Conservation (phyloP, 2,797 vertebrate genomes). For the Crenuchus spilurus region DNA sequence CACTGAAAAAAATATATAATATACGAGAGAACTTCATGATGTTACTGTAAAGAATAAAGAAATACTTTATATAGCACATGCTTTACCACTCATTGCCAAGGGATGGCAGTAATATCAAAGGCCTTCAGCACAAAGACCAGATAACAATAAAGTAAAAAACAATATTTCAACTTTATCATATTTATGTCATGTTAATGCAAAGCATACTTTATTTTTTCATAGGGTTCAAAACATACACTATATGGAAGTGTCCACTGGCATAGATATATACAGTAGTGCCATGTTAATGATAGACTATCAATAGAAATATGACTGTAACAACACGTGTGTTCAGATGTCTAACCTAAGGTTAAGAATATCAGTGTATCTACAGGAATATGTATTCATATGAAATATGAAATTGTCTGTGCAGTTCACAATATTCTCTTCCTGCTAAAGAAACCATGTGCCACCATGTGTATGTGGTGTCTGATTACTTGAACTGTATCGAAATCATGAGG, state of each 20-base stretch:
- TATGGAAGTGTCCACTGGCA: too few relatives aligned
- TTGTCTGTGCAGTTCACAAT: neutral
- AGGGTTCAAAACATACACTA: too few relatives aligned
- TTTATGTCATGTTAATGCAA: too few relatives aligned
- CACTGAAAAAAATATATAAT: too few relatives aligned
- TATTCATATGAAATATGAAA: neutral
- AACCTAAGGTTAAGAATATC: neutral
- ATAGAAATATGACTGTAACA: too few relatives aligned
- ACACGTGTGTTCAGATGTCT: neutral
- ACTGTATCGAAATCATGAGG: slow-evolving; percentile 28
- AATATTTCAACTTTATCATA: too few relatives aligned
- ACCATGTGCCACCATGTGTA: slow-evolving; percentile 19
- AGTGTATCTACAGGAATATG: neutral
- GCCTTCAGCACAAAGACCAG: neutral
- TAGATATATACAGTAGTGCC: too few relatives aligned
- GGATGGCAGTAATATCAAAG: slow-evolving; percentile 37
- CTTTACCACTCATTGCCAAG: slow-evolving; percentile 39
- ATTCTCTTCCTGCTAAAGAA: neutral
- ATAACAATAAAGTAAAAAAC: neutral
- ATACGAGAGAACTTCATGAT: too few relatives aligned
- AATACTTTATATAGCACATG: neutral
- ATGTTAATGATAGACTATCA: too few relatives aligned
- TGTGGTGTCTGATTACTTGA: slow-evolving; percentile 24
- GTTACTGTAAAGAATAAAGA: neutral
- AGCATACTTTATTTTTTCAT: too few relatives aligned